Conservation (phyloP, 2,113 vertebrate genomes). For the Petrocephalus microphthalmus region DNA sequence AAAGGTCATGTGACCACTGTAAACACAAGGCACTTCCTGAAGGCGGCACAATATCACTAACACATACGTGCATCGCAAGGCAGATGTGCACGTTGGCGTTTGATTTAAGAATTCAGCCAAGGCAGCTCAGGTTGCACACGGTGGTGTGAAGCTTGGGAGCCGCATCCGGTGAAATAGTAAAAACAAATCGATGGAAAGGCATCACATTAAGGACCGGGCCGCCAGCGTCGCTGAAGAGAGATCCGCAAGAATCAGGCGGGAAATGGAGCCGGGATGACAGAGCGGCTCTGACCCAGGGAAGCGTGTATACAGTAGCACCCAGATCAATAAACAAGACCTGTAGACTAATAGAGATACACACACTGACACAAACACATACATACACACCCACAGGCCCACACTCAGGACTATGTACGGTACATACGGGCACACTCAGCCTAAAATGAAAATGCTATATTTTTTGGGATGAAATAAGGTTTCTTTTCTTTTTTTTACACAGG, state of each 20-base stretch:
- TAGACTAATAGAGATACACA: background rate
- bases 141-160: background rate
- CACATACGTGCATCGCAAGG: background rate
- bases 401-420: conserved; percentile 23
- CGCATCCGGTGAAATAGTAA: background rate
- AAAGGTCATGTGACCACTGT: background rate
- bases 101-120: background rate
- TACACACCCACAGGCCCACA: conserved; percentile 26
- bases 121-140: background rate
- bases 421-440: conserved; percentile 24
- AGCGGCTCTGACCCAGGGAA: background rate
- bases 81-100: background rate
- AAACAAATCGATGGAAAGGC: background rate
- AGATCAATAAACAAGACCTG: conserved; percentile 2
- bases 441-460: conserved; percentile 36
- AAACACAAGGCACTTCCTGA: background rate
- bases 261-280: background rate
- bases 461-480: conserved; percentile 28
- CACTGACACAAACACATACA: conserved; percentile 17
- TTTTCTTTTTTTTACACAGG: background rate
- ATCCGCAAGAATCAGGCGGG: background rate
- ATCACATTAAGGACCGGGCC: background rate
- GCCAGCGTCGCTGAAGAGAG: background rate
- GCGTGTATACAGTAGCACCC: background rate
- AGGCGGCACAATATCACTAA: background rate